Conservation (phyloP, 2,113 vertebrate species). For the Gnathochromis pfefferi region DNA sequence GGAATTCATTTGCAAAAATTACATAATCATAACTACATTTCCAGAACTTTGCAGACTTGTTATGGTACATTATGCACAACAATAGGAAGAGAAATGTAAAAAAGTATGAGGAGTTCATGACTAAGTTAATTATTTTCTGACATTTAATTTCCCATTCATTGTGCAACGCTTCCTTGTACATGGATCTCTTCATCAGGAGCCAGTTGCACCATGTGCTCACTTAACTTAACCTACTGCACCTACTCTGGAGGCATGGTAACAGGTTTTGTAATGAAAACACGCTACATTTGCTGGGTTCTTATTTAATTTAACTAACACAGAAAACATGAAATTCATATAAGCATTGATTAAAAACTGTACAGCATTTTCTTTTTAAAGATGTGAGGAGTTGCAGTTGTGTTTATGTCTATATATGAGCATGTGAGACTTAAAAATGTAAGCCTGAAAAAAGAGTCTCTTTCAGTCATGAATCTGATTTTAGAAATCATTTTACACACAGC, state of each 20-base stretch:
- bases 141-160: not conserved
- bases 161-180: not conserved
- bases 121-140: not conserved
- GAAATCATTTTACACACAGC: not conserved
- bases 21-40: slow-evolving; percentile 1
- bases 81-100: not conserved
- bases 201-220: not conserved
- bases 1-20: slow-evolving; percentile 8
- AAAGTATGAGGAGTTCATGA: not conserved
- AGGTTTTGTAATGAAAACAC: not conserved
- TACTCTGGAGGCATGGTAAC: not conserved
- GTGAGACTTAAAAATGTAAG: not conserved
- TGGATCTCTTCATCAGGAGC: not conserved
- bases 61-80: not conserved
- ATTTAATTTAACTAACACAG: not conserved
- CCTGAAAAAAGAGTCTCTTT: not conserved
- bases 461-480: not conserved
- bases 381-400: not conserved
- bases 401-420: not conserved
- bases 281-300: not conserved
- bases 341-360: not conserved
- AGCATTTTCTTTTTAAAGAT: not conserved
- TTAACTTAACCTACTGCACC: not conserved
- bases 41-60: not conserved
- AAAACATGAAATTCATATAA: not conserved